phyloP scores from a whole-genome alignment of 1,140 invertebrate genomes.

The Orius insidiosus region DNA sequence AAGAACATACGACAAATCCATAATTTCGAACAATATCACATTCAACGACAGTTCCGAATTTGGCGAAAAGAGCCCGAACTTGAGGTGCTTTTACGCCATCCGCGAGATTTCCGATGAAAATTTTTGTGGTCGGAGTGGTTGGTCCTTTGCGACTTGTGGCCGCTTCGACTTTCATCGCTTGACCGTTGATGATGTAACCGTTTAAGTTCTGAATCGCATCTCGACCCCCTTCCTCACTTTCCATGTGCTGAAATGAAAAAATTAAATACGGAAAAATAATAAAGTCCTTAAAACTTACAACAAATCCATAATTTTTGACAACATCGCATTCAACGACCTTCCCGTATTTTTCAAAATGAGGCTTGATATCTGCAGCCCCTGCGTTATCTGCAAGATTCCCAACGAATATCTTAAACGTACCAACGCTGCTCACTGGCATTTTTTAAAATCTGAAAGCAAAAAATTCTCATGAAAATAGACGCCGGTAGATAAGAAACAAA shows the following conservation, averaged over 20 bases:
- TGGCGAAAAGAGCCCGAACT: slow-evolving; percentile 68
- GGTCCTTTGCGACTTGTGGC: slow-evolving; percentile 68
- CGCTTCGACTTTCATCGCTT: slow-evolving; percentile 79
- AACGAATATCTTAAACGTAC: slow-evolving; percentile 89
- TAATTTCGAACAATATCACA: slow-evolving; percentile 78
- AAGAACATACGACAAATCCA: slow-evolving; percentile 51
- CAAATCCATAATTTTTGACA: slow-evolving; percentile 93
- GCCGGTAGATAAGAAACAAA: too few species aligned
- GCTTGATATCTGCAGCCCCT: slow-evolving; percentile 64
- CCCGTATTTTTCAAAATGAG: slow-evolving; percentile 86
- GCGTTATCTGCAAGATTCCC: slow-evolving; percentile 85
- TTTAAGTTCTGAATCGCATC: slow-evolving; percentile 83
- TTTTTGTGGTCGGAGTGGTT: slow-evolving; percentile 70
- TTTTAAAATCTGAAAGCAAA: not conserved
- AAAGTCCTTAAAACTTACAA: slow-evolving; percentile 39
- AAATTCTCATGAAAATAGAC: too few species aligned
- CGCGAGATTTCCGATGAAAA: slow-evolving; percentile 76
- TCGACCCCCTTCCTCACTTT: slow-evolving; percentile 75
- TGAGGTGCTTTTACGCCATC: slow-evolving; percentile 75
- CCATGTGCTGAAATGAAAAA: slow-evolving; percentile 56
- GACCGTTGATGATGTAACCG: slow-evolving; percentile 69
- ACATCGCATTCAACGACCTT: slow-evolving; percentile 92
- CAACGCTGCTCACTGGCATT: slow-evolving; percentile 65
- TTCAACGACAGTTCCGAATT: slow-evolving; percentile 74
- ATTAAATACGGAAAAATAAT: not conserved